phyloP scores from a whole-genome alignment of 2,888 invertebrate genomes.

The Leptinotarsa rubiginosa region DNA sequence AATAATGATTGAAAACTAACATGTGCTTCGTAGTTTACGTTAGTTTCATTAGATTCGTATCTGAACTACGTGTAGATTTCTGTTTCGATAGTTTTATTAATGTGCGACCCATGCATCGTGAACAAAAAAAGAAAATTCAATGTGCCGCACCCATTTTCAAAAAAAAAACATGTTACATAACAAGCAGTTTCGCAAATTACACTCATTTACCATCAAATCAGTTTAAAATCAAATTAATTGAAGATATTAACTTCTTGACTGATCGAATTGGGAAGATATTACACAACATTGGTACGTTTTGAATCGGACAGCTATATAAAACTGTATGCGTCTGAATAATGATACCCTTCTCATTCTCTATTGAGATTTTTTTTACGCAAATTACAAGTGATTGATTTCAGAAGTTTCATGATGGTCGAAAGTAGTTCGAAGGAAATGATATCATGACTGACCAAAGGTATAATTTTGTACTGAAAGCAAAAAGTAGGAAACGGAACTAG shows the following conservation, averaged over 20 bases:
- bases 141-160: not conserved
- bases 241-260: constrained; percentile 25
- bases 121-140: not conserved
- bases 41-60: too few species aligned
- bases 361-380: not conserved
- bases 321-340: constrained; percentile 12
- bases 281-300: constrained; percentile 22
- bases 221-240: constrained; percentile 24
- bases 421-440: not conserved
- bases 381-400: not conserved
- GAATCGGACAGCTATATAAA: constrained; percentile 11
- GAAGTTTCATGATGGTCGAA: not conserved
- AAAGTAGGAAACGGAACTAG: not conserved
- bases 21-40: too few species aligned
- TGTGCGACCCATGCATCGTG: not conserved
- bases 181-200: constrained; percentile 20
- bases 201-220: constrained; percentile 11
- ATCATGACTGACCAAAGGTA: not conserved
- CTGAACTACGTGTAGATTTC: too few species aligned
- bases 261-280: constrained; percentile 19
- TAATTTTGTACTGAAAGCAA: not conserved
- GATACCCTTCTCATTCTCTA: constrained; percentile 18
- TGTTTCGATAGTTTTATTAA: too few species aligned
- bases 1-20: too few species aligned
- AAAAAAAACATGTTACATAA: constrained; percentile 1